Conservation (phyloP, 2,797 vertebrate species). For the Amniataba percoides region DNA sequence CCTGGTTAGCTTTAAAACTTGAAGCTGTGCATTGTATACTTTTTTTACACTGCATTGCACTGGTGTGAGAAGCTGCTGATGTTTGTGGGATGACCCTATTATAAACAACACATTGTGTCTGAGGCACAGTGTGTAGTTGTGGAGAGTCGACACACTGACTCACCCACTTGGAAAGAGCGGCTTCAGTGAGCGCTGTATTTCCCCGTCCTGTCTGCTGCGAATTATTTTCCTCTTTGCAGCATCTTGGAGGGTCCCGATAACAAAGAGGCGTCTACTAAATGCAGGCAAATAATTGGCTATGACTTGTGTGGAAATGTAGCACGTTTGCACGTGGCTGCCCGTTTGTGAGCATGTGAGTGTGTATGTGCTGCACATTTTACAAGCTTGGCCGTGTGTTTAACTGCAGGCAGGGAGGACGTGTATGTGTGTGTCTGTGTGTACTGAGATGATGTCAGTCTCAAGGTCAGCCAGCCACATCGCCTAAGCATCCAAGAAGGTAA, state of each 20-base stretch:
- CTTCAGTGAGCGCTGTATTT: slow-evolving; percentile 12
- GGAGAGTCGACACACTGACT: background rate
- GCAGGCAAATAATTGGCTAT: slow-evolving; percentile 26
- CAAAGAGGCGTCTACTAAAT: slow-evolving; percentile 23
- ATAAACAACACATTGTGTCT: slow-evolving; percentile 1
- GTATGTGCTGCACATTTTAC: background rate
- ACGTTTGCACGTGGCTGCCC: slow-evolving; percentile 3
- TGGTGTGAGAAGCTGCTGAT: background rate
- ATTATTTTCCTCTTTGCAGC: slow-evolving; percentile 26
- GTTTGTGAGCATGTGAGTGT: background rate
- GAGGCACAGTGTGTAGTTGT: background rate
- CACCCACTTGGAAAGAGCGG: background rate
- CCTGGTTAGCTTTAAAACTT: background rate
- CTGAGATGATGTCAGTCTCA: slow-evolving; percentile 23
- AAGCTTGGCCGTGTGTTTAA: slow-evolving; percentile 6
- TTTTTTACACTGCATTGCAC: background rate
- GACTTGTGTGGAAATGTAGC: slow-evolving; percentile 18
- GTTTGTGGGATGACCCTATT: slow-evolving; percentile 5
- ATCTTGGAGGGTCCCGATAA: slow-evolving; percentile 13
- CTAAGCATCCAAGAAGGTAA: slow-evolving; percentile 2
- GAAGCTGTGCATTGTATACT: background rate
- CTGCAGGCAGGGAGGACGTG: background rate
- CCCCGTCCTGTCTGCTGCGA: slow-evolving; percentile 23
- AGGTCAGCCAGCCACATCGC: slow-evolving; percentile 32
- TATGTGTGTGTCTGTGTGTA: slow-evolving; percentile 2